Conservation (phyloP, 2,113 vertebrate genomes). For the Hippocampus barbouri region DNA sequence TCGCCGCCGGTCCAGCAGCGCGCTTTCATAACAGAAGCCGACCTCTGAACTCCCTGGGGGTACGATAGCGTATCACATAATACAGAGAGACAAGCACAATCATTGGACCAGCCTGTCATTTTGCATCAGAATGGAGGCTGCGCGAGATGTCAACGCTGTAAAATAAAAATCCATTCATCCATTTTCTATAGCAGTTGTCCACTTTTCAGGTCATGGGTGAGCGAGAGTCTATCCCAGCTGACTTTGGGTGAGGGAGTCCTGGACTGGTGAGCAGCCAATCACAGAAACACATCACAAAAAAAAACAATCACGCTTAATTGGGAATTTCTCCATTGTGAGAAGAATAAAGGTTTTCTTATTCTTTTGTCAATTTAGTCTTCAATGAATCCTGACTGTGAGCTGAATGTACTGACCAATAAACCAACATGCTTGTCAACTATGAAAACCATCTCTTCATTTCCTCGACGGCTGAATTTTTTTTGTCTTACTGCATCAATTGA, state of each 20-base stretch:
- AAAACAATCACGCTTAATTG: too few relatives aligned
- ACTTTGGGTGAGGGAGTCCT: not conserved
- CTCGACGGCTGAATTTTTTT: too few relatives aligned
- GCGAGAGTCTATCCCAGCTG: not conserved
- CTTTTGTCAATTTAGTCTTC: too few relatives aligned
- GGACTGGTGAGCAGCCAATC: not conserved
- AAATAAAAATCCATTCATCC: constrained; percentile 12
- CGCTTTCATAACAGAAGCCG: constrained; percentile 38
- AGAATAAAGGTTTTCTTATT: too few relatives aligned
- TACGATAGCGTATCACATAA: constrained; percentile 21
- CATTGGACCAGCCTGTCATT: constrained; percentile 52
- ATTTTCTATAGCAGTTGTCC: not conserved
- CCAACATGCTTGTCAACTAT: too few relatives aligned
- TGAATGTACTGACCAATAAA: too few relatives aligned
- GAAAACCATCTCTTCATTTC: too few relatives aligned
- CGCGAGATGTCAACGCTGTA: not conserved
- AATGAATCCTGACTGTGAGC: too few relatives aligned
- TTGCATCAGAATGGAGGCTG: constrained; percentile 5
- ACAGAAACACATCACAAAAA: too few relatives aligned
- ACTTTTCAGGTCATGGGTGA: not conserved
- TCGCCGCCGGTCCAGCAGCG: constrained; percentile 18
- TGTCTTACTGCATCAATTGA: too few relatives aligned
- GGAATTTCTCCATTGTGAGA: too few relatives aligned
- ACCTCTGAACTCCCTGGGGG: constrained; percentile 43
- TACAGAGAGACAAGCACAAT: constrained; percentile 52